Conservation (phyloP, 2,888 invertebrate genomes). For the Ochropleura plecta region DNA sequence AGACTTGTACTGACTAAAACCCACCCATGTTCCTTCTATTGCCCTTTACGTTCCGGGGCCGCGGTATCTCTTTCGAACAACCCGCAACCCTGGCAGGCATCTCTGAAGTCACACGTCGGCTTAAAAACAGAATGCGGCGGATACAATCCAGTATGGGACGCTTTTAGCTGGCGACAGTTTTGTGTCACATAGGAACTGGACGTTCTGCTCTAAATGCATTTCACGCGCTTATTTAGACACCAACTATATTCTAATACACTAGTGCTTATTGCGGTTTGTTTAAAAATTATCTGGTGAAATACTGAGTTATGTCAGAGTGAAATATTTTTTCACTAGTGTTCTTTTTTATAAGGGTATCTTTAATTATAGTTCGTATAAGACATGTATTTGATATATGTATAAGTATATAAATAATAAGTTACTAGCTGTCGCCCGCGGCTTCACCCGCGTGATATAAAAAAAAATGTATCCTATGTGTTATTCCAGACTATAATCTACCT, state of each 20-base stretch:
- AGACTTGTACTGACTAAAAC: too few species aligned
- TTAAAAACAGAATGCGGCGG: conserved; percentile 7
- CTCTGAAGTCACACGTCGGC: conserved; percentile 4
- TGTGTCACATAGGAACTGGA: neutral
- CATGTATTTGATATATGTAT: neutral
- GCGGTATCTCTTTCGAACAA: too few species aligned
- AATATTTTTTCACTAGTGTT: neutral
- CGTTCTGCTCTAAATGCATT: neutral
- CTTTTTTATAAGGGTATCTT: neutral
- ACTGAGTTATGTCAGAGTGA: neutral
- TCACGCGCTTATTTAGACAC: neutral
- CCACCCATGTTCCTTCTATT: too few species aligned
- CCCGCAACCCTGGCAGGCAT: too few species aligned
- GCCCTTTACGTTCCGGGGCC: too few species aligned
- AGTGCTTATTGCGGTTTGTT: neutral
- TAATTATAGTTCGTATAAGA: neutral
- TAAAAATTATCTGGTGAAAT: neutral
- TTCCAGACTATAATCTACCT: too few species aligned
- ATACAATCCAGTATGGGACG: conserved; percentile 14
- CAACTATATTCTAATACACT: too few species aligned
- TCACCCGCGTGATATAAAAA: too few species aligned
- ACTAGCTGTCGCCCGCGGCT: too few species aligned
- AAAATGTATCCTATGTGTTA: too few species aligned
- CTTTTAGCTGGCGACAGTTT: conserved; percentile 15
- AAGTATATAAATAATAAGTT: too few species aligned